Evolutionary conservation across 2,797 vertebrate species (phyloP).

Genomic region (Lacerta viridis): DNA sequence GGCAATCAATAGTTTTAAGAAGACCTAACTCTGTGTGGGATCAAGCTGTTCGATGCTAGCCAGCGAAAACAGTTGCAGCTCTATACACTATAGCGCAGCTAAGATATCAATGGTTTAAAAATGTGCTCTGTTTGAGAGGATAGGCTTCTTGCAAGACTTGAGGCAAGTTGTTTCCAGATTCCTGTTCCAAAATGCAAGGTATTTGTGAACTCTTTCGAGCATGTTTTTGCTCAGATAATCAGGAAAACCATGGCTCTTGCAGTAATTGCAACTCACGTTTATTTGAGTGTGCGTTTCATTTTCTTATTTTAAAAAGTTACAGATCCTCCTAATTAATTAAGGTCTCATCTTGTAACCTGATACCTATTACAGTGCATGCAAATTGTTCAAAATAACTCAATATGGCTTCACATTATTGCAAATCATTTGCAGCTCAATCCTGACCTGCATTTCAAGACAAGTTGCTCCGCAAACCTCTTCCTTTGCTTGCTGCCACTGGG

Average conservation of each 20-base stretch:
- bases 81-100: background rate
- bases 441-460: background rate
- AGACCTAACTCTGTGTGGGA: background rate
- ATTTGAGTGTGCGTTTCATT: conserved; percentile 51
- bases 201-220: background rate
- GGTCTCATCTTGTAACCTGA: conserved; percentile 26
- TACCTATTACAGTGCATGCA: conserved; percentile 47
- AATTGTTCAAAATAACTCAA: conserved; percentile 2
- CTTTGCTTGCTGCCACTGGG: background rate
- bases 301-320: background rate
- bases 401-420: background rate
- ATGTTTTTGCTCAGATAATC: conserved; percentile 15
- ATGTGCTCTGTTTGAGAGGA: background rate
- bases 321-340: conserved; percentile 17
- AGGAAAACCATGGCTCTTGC: conserved; percentile 69
- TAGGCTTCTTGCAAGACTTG: background rate
- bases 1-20: background rate
- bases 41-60: background rate
- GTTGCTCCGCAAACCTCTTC: background rate
- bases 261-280: conserved; percentile 56
- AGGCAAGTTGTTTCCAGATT: background rate
- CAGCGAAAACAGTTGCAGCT: background rate
- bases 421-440: background rate
- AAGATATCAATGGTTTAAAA: background rate
- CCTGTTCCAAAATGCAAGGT: background rate